Percentiles rank a stretch among this genome's conserved stretches.
phyloP scores from a whole-genome alignment of 2,888 invertebrate genomes.

The Nomada flava region DNA sequence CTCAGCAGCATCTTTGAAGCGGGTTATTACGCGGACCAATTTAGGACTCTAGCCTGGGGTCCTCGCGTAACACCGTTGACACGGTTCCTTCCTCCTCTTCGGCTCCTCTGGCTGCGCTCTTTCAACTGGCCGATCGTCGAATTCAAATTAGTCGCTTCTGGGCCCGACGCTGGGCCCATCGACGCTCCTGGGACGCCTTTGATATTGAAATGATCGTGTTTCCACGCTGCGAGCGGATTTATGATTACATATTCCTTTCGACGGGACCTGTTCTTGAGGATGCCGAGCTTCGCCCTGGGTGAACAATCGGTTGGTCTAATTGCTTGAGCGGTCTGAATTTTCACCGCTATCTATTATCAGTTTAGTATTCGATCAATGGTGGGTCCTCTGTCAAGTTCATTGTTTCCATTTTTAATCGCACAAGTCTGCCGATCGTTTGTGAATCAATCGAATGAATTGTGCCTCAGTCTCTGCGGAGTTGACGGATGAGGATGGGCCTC shows the following conservation, averaged over 20 bases:
- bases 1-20: slow-evolving; percentile 41
- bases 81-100: slow-evolving; percentile 20
- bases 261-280: too few relatives aligned
- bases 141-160: slow-evolving; percentile 49
- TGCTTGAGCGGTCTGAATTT: too few relatives aligned
- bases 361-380: too few relatives aligned
- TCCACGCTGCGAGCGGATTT: neutral
- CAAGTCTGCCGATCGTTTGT: too few relatives aligned
- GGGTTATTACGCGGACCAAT: slow-evolving; percentile 79
- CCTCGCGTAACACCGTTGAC: slow-evolving; percentile 38
- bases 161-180: neutral
- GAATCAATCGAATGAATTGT: too few relatives aligned
- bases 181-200: slow-evolving; percentile 2
- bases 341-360: too few relatives aligned
- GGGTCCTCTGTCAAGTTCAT: too few relatives aligned
- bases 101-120: neutral
- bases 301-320: too few relatives aligned
- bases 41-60: slow-evolving; percentile 64
- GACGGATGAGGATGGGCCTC: neutral
- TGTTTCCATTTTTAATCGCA: too few relatives aligned
- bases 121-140: neutral
- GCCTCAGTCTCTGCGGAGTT: too few relatives aligned
- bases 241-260: neutral
- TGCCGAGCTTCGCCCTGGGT: too few relatives aligned
- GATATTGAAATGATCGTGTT: slow-evolving; percentile 18